Conservation (phyloP, 2,797 vertebrate species). For the Oreochromis mossambicus region DNA sequence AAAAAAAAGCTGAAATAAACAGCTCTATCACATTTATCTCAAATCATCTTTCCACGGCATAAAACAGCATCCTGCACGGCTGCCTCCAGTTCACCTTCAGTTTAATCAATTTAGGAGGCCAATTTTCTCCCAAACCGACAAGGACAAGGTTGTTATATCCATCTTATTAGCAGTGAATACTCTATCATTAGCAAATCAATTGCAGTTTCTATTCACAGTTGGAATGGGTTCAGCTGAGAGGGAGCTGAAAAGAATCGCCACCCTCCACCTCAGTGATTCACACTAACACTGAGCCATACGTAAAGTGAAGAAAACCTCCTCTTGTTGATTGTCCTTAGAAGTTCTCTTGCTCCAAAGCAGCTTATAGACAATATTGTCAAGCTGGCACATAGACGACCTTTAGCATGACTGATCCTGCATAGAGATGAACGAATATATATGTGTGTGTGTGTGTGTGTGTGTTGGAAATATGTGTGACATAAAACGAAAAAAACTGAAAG, state of each 20-base stretch:
- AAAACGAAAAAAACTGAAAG: background rate
- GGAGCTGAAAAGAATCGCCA: slow-evolving; percentile 18
- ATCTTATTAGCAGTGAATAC: slow-evolving; percentile 52
- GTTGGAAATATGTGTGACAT: background rate
- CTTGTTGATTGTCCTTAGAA: slow-evolving; percentile 59
- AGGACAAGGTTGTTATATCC: slow-evolving; percentile 47
- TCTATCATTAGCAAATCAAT: slow-evolving; percentile 72
- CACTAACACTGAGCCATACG: slow-evolving; percentile 29
- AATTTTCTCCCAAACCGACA: slow-evolving; percentile 40
- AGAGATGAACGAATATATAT: slow-evolving; percentile 14
- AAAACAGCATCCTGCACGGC: slow-evolving; percentile 49
- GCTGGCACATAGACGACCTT: slow-evolving; percentile 51
- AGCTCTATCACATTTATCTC: slow-evolving; percentile 51
- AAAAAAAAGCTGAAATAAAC: slow-evolving; percentile 4
- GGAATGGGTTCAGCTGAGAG: slow-evolving; percentile 31
- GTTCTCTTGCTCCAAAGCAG: slow-evolving; percentile 60
- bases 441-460: background rate
- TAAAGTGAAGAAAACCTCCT: slow-evolving; percentile 26
- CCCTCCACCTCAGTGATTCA: slow-evolving; percentile 44
- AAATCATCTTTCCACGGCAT: slow-evolving; percentile 53
- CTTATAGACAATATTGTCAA: slow-evolving; percentile 66
- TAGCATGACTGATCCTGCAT: slow-evolving; percentile 60
- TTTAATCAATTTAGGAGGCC: slow-evolving; percentile 63
- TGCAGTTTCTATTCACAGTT: slow-evolving; percentile 49
- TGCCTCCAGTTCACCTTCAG: slow-evolving; percentile 49